A percentile compares a stretch with the other conserved stretches of the same genome.
Evolutionary conservation across 2,797 vertebrate genomes (phyloP).

Genomic region (Rallus crepitans): DNA sequence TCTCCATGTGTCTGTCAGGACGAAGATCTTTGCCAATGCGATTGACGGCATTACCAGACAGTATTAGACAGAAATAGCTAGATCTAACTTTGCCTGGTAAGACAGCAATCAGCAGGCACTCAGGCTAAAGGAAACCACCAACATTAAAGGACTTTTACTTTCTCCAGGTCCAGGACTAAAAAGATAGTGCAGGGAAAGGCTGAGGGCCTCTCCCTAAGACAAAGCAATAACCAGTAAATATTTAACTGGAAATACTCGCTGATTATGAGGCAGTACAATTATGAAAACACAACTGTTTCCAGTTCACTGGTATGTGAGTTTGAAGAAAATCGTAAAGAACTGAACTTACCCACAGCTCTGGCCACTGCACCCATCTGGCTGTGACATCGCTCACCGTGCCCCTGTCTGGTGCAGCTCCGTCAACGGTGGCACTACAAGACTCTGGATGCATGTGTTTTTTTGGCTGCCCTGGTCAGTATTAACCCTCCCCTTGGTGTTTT

Average conservation of each 20-base stretch:
- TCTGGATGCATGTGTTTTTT: fast-evolving
- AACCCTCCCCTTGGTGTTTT: neutral
- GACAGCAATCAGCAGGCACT: conserved; percentile 91
- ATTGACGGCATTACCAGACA: conserved; percentile 99
- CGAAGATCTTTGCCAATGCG: conserved; percentile 83
- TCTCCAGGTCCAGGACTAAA: neutral
- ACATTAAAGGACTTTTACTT: neutral
- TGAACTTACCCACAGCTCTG: neutral
- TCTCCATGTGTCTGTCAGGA: neutral
- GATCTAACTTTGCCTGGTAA: conserved; percentile 99
- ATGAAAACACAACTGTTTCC: neutral
- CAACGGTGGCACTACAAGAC: neutral
- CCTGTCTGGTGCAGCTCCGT: neutral
- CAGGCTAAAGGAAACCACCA: neutral
- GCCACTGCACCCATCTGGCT: fast-evolving
- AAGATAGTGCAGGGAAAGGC: neutral
- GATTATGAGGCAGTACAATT: neutral
- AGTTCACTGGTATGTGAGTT: neutral
- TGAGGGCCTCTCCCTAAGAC: neutral
- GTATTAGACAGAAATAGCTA: conserved; percentile 96
- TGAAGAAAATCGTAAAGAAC: neutral
- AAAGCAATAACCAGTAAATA: neutral
- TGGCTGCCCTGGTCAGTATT: neutral
- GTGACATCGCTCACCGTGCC: neutral
- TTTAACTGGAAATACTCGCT: neutral